Percentiles rank a stretch among this genome's conserved stretches.
These are phyloP conservation scores for Andinoacara biseriatus DNA, from an alignment of 2,113 vertebrate genomes.

Conservation along the genomic window DNA sequence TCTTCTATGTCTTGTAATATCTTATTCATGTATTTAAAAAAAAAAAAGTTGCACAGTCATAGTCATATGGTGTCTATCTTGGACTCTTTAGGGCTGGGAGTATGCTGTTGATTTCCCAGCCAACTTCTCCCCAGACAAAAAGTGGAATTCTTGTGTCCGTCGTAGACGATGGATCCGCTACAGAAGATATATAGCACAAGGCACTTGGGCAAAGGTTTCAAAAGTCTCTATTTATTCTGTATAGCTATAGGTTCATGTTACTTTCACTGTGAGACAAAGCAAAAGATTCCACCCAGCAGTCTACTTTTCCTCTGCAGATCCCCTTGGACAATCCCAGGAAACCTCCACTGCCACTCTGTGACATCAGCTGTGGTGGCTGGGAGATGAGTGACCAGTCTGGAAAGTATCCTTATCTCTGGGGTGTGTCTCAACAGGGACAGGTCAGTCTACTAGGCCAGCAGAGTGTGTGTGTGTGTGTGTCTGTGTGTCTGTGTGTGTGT, in stretches of 20 bases:
- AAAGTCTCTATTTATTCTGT: not conserved
- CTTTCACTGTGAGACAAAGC: not conserved
- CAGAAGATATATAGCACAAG: slow-evolving; percentile 90
- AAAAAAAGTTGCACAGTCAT: not conserved
- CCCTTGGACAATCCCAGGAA: slow-evolving; percentile 81
- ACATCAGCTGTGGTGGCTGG: slow-evolving; percentile 94
- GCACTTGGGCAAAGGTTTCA: slow-evolving; percentile 90
- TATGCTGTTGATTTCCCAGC: slow-evolving; percentile 95
- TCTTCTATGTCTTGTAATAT: not conserved
- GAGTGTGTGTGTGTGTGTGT: not conserved
- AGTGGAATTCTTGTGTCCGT: slow-evolving; percentile 96
- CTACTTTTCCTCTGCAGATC: slow-evolving; percentile 57
- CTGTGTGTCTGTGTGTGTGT: not conserved
- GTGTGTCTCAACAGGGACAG: slow-evolving; percentile 92
- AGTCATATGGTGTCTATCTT: not conserved
- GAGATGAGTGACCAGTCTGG: slow-evolving; percentile 89
- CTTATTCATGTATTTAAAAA: not conserved
- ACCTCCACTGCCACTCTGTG: slow-evolving; percentile 85
- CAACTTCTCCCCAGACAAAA: slow-evolving; percentile 92
- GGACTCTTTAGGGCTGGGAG: slow-evolving; percentile 88
- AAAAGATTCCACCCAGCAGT: not conserved
- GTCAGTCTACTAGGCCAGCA: slow-evolving; percentile 69
- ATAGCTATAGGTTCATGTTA: not conserved
- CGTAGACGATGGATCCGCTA: slow-evolving; percentile 95
- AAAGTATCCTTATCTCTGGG: slow-evolving; percentile 91